Percentiles rank a stretch among this genome's conserved stretches.
Conservation (phyloP, 2,113 vertebrate genomes). For the Enhydra lutris region DNA sequence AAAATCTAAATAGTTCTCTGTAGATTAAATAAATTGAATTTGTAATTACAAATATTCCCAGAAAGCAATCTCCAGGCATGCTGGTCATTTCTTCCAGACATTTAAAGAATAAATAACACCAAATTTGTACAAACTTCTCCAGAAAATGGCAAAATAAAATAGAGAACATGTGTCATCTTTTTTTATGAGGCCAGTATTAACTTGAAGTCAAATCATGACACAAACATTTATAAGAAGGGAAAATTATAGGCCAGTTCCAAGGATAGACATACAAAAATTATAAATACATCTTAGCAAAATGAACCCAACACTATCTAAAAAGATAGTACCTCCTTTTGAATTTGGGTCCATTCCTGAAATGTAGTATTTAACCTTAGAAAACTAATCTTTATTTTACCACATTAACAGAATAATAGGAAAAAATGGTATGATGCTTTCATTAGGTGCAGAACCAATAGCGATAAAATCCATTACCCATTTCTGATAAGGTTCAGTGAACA, state of each 20-base stretch:
- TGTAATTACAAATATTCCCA: background rate
- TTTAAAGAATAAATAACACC: background rate
- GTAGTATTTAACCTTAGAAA: background rate
- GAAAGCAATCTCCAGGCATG: background rate
- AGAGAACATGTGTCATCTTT: background rate
- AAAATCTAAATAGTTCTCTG: background rate
- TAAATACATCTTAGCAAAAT: background rate
- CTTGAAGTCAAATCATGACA: background rate
- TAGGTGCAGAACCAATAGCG: background rate
- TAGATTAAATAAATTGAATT: background rate
- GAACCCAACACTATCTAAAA: background rate
- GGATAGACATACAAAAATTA: background rate
- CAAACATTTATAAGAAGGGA: background rate
- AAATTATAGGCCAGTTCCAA: background rate
- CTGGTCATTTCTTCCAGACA: background rate
- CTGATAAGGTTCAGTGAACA: background rate
- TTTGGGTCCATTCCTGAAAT: background rate
- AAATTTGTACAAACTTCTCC: background rate
- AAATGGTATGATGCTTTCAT: background rate
- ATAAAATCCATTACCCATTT: background rate
- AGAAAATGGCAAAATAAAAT: background rate
- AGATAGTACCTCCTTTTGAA: background rate
- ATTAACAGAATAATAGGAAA: background rate
- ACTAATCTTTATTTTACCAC: background rate
- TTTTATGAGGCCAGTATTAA: background rate